phyloP scores from a whole-genome alignment of 2,113 vertebrate genomes.

The Syngnathus scovelli region DNA sequence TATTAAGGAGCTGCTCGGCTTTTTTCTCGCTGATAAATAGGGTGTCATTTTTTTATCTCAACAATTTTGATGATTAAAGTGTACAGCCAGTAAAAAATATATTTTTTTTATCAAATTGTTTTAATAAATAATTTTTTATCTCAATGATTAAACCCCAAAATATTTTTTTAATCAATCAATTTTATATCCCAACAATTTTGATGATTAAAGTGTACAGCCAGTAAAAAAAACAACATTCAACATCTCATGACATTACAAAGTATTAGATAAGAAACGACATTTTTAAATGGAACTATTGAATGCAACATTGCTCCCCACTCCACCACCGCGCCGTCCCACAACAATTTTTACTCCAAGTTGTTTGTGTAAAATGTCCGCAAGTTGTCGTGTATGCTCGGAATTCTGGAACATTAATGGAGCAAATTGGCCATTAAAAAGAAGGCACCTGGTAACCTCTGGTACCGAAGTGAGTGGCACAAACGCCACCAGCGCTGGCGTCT shows the following conservation, averaged over 20 bases:
- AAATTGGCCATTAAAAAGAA: slow-evolving; percentile 13
- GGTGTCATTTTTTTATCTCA: no score
- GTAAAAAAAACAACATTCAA: no score
- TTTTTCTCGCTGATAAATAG: no score
- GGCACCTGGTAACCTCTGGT: neutral
- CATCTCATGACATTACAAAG: no score
- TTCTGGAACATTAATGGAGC: neutral
- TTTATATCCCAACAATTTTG: no score
- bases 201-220: no score
- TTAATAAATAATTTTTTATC: no score
- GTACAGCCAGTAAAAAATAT: no score
- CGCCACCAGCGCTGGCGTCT: slow-evolving; percentile 29
- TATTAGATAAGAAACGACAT: neutral
- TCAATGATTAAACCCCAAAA: no score
- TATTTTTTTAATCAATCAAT: no score
- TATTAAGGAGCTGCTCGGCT: neutral
- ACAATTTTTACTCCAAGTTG: neutral
- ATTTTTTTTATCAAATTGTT: no score
- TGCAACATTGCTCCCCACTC: neutral
- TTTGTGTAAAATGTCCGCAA: neutral
- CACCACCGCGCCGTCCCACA: neutral
- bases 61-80: no score
- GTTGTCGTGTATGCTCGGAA: neutral
- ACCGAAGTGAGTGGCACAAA: neutral
- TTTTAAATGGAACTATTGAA: neutral